phyloP scores from a whole-genome alignment of 2,797 vertebrate genomes.

The Tiaroga cobitis region DNA sequence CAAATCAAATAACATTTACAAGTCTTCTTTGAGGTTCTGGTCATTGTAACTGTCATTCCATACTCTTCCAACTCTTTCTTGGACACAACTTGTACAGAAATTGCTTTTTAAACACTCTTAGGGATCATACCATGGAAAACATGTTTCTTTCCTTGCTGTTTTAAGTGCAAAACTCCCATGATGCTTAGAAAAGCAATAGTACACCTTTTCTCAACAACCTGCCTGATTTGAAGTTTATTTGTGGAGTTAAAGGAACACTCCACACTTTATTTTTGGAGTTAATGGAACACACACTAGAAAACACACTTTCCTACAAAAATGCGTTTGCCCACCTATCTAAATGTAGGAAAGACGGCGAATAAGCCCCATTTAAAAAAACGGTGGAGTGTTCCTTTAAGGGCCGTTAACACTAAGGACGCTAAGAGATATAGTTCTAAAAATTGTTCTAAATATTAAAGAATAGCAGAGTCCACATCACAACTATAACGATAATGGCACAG shows the following conservation, averaged over 20 bases:
- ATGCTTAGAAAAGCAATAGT: background rate
- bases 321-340: too few relatives aligned
- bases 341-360: too few relatives aligned
- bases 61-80: background rate
- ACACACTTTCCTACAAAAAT: too few relatives aligned
- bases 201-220: background rate
- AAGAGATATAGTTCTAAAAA: too few relatives aligned
- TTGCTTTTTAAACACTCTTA: background rate
- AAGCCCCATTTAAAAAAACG: too few relatives aligned
- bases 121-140: background rate
- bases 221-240: background rate
- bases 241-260: background rate
- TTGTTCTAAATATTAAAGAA: too few relatives aligned
- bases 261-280: too few relatives aligned
- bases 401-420: background rate
- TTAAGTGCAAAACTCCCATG: background rate
- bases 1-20: conserved; percentile 1
- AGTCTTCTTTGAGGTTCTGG: background rate
- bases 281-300: too few relatives aligned
- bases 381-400: background rate
- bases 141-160: background rate
- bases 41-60: background rate
- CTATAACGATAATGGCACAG: too few relatives aligned
- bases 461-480: too few relatives aligned
- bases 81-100: background rate